Base-by-base conservation (phyloP, 2,888 invertebrate species). In the Chamaedrilus cognettii region DNA sequence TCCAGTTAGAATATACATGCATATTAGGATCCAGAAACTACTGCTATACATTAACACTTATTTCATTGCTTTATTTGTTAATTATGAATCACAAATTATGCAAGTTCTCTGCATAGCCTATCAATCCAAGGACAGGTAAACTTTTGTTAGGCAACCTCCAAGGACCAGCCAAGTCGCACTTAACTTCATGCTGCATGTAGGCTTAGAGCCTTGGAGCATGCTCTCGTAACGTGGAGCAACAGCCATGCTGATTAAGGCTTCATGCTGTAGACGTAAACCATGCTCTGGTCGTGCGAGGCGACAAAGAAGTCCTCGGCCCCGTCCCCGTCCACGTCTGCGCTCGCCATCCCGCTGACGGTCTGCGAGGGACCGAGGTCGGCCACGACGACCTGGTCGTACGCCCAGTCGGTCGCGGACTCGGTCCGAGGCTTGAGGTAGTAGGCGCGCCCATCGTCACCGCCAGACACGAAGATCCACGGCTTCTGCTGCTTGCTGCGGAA, bases 371-470 rank as follows among this genome's bases (percentile, higher is more conserved):
- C 60, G n/a, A n/a, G 2, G 26, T 60, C 60, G 49, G 26, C 49
- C 11, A 60, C 4, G 2, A 3, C 11, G n/a, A 19, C 31, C 4
- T 23, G n/a, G 19, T 49, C 26, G 66, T 78, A 79, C 3, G 64
- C 62, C 78, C 78, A 80, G 60, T 76, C 70, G n/a, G 68, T 60
- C 4, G 72, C 55, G 30, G 71, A 67, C 33, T 68, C 60, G 33
- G 66, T 69, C 42, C 51, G 32, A 0, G 80, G 74, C 32, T 68
- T 67, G 28, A 78, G 66, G 32, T 73, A 64, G 61, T 77, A 76
- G 0, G 75, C 76, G 32, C 72, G 66, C 0, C 79, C 80, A 33
- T 77, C 77, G 64, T 80, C 79, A 65, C 78, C 80, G 2, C 80
- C 80, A 4, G 78, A 76, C 28, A 80, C n/a, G 3, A 78, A 55